Evolutionary conservation across 2,888 invertebrate genomes (phyloP), one percentile per base, ranked within the genome.

Genomic region (Ormyrus rosae): DNA sequence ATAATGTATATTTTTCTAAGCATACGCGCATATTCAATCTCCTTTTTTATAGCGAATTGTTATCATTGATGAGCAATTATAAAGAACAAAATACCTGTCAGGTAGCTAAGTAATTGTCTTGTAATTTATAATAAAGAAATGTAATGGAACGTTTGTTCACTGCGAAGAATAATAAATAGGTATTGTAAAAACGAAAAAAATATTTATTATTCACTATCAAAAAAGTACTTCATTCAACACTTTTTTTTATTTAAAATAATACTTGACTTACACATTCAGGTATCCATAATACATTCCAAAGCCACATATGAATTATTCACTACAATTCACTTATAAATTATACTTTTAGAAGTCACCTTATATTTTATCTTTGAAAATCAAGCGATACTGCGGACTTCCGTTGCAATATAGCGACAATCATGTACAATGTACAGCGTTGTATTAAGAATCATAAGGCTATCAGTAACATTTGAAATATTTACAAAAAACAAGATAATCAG

Each of bases 1-100:
- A 85, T 84, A 86, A 84, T 85, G 86, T 87, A 87, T 87, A 87
- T 87, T 87, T 87, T 87, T 87, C 84, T 87, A 87, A 86, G 83
- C 83, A 68, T 85, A 83, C 80, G 84, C 80, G 84, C 77, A 85
- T 83, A 85, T 84, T 84, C 82, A 67, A 69, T 84, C 81, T 85
- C 81, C 75, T 81, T 83, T 83, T 81, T 81, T 83, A 83, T 81
- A 83, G 65, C 61, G 73, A 83, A 82, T 61, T 81, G 73, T 83
- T 82, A 83, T 80, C 70, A 83, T 81, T 80, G 58, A 78, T 70
- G 70, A 84, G 81, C 50, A 76, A 80, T 79, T 70, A 71, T 69
- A 68, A 79, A 75, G 84, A 78, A 65, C 83, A 74, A 80, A 81
- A 74, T 81, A 80, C 80, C 79, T 81, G 78, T 81, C 80, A 76